Conservation (phyloP, 2,797 vertebrate species). For the Erpetoichthys calabaricus region DNA sequence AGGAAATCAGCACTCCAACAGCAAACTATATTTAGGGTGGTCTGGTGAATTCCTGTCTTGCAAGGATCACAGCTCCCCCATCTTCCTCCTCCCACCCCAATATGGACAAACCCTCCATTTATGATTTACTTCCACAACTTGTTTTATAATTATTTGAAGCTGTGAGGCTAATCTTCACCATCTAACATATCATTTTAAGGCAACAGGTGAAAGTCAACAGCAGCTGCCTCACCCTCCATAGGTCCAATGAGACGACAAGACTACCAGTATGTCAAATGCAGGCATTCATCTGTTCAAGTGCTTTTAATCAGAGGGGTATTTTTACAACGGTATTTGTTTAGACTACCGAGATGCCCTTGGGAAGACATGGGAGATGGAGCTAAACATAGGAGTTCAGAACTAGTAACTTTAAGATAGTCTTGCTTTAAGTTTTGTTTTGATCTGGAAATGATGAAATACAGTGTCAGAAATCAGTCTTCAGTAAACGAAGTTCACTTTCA, state of each 20-base stretch:
- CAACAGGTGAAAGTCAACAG: conserved; percentile 31
- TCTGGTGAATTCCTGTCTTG: too few species aligned
- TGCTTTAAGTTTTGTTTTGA: too few species aligned
- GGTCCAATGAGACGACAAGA: not conserved
- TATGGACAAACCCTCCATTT: too few species aligned
- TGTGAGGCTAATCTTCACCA: conserved; percentile 26
- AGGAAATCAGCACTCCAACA: too few species aligned
- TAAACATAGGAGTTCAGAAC: not conserved
- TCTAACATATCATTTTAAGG: conserved; percentile 26
- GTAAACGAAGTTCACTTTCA: too few species aligned
- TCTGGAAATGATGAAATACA: too few species aligned
- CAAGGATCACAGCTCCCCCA: too few species aligned
- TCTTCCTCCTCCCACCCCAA: too few species aligned
- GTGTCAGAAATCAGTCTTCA: too few species aligned
- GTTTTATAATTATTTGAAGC: conserved; percentile 24
- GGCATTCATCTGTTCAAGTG: not conserved
- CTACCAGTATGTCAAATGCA: not conserved
- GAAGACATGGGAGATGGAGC: not conserved
- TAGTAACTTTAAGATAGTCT: too few species aligned
- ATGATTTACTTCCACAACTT: too few species aligned
- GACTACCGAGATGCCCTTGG: not conserved
- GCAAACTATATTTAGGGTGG: too few species aligned
- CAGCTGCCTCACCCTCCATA: not conserved
- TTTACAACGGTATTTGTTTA: not conserved
- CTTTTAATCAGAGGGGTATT: not conserved